Conservation (phyloP, 1,140 invertebrate species). For the Eciton burchellii region DNA sequence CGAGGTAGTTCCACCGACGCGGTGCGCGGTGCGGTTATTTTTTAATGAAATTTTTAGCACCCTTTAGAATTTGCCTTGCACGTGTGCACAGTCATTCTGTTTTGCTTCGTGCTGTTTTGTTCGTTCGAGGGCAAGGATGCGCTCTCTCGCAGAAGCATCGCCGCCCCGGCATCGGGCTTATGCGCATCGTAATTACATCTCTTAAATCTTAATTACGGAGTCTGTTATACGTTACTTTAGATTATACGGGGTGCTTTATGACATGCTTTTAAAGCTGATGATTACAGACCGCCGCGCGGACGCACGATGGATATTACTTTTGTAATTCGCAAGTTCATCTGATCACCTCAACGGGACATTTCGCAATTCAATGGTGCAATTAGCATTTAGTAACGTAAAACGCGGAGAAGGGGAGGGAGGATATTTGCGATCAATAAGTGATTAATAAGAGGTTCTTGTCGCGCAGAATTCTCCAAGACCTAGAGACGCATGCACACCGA, state of each 20-base stretch:
- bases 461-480: background rate
- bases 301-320: background rate
- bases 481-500: background rate
- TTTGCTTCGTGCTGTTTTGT: background rate
- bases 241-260: background rate
- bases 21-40: constrained; percentile 12
- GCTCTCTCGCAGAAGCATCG: background rate
- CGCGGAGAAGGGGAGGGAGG: too few species aligned
- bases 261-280: constrained; percentile 10
- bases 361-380: too few species aligned
- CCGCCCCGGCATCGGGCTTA: background rate
- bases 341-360: too few species aligned
- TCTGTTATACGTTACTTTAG: constrained; percentile 13
- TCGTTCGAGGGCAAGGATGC: background rate
- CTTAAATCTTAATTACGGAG: constrained; percentile 26
- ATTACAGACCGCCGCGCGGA: constrained; percentile 14
- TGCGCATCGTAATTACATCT: constrained; percentile 19
- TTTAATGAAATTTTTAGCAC: constrained; percentile 44
- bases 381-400: too few species aligned
- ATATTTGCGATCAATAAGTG: background rate
- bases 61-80: background rate
- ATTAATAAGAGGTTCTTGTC: too few species aligned
- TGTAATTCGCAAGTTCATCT: background rate
- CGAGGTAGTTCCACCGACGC: constrained; percentile 25
- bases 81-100: background rate